Percentiles rank a stretch among this genome's conserved stretches.
Conservation (phyloP, 2,113 vertebrate species). For the Dipodomys stephensi region DNA sequence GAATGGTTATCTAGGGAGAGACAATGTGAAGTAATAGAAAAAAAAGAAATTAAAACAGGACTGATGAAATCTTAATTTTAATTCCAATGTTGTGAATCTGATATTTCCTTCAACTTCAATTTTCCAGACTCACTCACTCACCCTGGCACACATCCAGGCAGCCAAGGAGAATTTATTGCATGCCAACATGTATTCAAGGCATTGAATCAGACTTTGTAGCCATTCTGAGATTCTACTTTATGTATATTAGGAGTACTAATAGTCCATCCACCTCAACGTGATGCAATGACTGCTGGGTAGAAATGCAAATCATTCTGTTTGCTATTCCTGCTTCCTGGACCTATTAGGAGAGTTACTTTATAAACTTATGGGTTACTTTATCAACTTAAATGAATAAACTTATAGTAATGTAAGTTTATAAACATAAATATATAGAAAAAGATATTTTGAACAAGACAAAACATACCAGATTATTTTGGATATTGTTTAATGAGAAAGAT, state of each 20-base stretch:
- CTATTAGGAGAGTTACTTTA: conserved; percentile 27
- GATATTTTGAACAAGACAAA: conserved; percentile 1
- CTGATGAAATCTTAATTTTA: conserved; percentile 39
- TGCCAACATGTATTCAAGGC: neutral
- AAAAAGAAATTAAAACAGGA: neutral
- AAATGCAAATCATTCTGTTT: conserved; percentile 5
- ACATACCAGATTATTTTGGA: neutral
- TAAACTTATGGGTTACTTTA: neutral
- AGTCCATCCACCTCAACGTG: neutral
- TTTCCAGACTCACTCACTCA: neutral
- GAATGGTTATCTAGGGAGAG: conserved; percentile 57
- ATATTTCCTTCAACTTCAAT: neutral
- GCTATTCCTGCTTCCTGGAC: neutral
- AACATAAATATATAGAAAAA: conserved; percentile 5
- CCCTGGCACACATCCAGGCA: neutral
- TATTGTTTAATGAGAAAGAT: neutral
- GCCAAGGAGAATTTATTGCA: neutral
- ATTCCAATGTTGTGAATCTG: conserved; percentile 27
- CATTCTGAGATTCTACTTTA: neutral
- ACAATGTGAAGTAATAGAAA: neutral
- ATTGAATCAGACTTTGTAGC: neutral
- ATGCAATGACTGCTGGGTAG: neutral
- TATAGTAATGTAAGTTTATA: too few relatives aligned
- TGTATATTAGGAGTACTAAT: neutral
- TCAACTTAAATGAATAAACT: neutral